phyloP scores from a whole-genome alignment of 2,797 vertebrate genomes.

The Phalloptychus januarius region DNA sequence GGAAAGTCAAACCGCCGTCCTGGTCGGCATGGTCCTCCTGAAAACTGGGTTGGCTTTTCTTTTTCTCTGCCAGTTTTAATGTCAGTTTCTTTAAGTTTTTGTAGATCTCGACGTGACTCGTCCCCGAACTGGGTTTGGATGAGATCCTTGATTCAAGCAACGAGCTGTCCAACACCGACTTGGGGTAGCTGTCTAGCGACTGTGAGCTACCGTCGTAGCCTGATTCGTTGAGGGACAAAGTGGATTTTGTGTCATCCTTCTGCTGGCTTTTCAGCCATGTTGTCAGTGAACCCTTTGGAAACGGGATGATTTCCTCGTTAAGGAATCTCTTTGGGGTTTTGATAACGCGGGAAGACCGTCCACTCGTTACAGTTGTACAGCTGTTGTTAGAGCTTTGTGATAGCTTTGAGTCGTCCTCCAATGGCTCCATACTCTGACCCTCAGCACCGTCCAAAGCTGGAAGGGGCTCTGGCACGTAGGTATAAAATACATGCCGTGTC shows the following conservation, averaged over 20 bases:
- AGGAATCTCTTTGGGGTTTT: slow-evolving; percentile 90
- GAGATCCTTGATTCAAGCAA: slow-evolving; percentile 51
- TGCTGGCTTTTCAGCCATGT: slow-evolving; percentile 67
- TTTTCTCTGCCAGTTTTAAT: slow-evolving; percentile 75
- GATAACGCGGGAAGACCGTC: slow-evolving; percentile 89
- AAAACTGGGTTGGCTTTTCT: slow-evolving; percentile 47
- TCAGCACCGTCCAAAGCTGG: slow-evolving; percentile 22
- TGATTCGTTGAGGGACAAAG: slow-evolving; percentile 32
- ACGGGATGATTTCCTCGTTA: slow-evolving; percentile 81
- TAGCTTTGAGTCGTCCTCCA: slow-evolving; percentile 37
- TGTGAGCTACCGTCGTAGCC: slow-evolving; percentile 32
- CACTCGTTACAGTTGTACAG: slow-evolving; percentile 78
- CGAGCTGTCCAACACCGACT: slow-evolving; percentile 18
- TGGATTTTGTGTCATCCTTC: slow-evolving; percentile 55
- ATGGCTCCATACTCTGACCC: slow-evolving; percentile 39
- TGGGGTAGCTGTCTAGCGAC: slow-evolving; percentile 24
- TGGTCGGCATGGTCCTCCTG: slow-evolving; percentile 20
- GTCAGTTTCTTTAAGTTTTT: slow-evolving; percentile 85
- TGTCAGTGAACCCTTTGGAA: slow-evolving; percentile 67
- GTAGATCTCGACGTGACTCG: slow-evolving; percentile 86
- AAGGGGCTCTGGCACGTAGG: slow-evolving; percentile 53
- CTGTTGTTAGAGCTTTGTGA: slow-evolving; percentile 71
- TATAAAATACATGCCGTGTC: slow-evolving; percentile 60
- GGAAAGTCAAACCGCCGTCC: slow-evolving; percentile 18
- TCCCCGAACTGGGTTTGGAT: slow-evolving; percentile 72